Evolutionary conservation across 2,797 vertebrate species (phyloP), one percentile per base, ranked within the genome.

Genomic region (Phrynocephalus vlangalii): DNA sequence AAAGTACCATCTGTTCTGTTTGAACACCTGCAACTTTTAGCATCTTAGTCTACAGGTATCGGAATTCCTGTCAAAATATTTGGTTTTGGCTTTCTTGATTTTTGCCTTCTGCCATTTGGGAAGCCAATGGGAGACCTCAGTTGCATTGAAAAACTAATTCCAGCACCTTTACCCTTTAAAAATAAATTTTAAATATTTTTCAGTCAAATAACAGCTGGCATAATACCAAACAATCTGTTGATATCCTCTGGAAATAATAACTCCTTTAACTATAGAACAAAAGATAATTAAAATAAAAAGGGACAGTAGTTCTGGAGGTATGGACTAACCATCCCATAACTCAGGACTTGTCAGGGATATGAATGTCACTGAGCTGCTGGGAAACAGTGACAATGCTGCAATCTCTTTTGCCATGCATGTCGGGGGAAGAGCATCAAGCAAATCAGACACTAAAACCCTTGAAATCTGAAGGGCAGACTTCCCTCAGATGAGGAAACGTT

Each of bases 41-140:
- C 83, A 76, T 87, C 75, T 87, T 70, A 81, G 20, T 81, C 82
- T 77, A 82, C 7, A 90, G 20, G 13, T 89, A 66, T 63, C 44
- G 84, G 48, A 84, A 78, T 79, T n/a, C 82, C n/a, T 86, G 67
- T 82, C 79, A 91, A 84, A 93, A 87, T 86, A 91, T 81, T 89
- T 4, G 63, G 1, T 86, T 86, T 90, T 20, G 86, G 63, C 50
- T 82, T 89, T 83, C 79, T 81, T 85, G 86, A 86, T 30, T 2
- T 89, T 89, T 73, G 30, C 0, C 1, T n/a, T 84, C 85, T 83
- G 5, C 6, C 70, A 66, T 68, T 88, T 87, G 86, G n/a, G 86
- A 30, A 73, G 86, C 24, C 1, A 83, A 89, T 70, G 77, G 84
- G 83, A 87, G 24, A 89, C 26, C 63, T 13, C 28, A 33, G 6